These are phyloP conservation scores for Noturus placidus DNA, from an alignment of 2,113 vertebrate genomes.

Conservation along the genomic window DNA sequence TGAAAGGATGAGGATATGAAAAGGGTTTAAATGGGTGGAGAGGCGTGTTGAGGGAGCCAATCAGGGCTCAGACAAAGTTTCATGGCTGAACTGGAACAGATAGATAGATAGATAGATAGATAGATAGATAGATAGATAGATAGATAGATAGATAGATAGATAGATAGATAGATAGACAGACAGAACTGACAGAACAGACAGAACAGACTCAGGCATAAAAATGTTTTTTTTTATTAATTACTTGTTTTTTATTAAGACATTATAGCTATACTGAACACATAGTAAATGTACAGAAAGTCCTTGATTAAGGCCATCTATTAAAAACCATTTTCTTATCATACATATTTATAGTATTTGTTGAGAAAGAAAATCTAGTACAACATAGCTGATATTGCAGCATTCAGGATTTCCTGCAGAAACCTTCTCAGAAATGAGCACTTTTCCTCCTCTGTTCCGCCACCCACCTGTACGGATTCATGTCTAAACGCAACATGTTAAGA, in stretches of 20 bases:
- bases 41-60: no score
- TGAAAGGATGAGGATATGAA: no score
- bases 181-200: no score
- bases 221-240: neutral
- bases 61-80: no score
- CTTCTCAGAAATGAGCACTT: constrained; percentile 65
- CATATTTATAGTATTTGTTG: neutral
- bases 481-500: constrained; percentile 70
- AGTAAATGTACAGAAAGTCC: neutral
- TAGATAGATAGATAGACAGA: no score
- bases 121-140: no score
- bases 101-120: no score
- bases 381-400: neutral
- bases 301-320: neutral
- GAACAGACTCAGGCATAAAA: no score
- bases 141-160: no score
- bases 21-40: no score
- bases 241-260: neutral
- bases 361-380: neutral
- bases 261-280: neutral
- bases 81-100: no score
- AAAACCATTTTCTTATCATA: neutral
- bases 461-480: constrained; percentile 73
- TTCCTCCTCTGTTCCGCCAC: constrained; percentile 69
- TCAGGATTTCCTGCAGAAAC: neutral